These are phyloP conservation scores for Caenorhabditis auriculariae DNA, from an alignment of 2,888 invertebrate genomes.

Conservation along the genomic window DNA sequence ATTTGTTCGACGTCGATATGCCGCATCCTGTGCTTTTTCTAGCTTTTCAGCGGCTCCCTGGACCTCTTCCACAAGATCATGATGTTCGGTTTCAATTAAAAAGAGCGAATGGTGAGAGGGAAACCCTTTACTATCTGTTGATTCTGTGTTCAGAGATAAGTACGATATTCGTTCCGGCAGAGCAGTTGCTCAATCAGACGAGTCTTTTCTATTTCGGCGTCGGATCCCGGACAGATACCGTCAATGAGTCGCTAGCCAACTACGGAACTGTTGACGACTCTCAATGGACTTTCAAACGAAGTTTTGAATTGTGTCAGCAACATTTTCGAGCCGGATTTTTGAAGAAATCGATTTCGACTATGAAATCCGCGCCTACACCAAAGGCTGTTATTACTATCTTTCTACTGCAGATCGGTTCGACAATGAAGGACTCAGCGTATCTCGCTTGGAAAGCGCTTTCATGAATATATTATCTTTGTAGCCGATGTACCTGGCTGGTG, in stretches of 20 bases:
- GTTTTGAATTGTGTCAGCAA: neutral
- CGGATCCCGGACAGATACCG: conserved; percentile 19
- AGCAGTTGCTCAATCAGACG: conserved; percentile 35
- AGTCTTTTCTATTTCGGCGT: conserved; percentile 45
- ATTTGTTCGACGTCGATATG: conserved; percentile 6
- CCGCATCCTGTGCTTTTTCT: conserved; percentile 41
- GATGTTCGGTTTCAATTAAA: conserved; percentile 25
- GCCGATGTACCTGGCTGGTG: conserved; percentile 15
- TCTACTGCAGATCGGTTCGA: conserved; percentile 27
- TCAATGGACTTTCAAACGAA: conserved; percentile 20
- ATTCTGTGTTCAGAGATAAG: conserved; percentile 15
- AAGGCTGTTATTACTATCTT: conserved; percentile 46
- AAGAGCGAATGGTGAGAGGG: neutral
- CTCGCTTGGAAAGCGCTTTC: too few relatives aligned
- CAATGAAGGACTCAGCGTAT: conserved; percentile 29
- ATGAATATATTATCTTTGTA: neutral
- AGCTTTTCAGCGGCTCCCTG: conserved; percentile 42
- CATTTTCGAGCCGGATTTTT: neutral
- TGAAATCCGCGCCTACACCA: conserved; percentile 28
- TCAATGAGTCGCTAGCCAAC: conserved; percentile 12
- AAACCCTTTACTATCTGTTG: too few relatives aligned
- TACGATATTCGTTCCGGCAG: conserved; percentile 25
- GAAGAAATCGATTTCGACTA: conserved; percentile 29
- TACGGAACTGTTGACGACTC: conserved; percentile 10
- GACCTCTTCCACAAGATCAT: conserved; percentile 29